A percentile compares a stretch with the other conserved stretches of the same genome.
Evolutionary conservation across 2,888 invertebrate species (phyloP).

Genomic region (Cataglyphis cursor): DNA sequence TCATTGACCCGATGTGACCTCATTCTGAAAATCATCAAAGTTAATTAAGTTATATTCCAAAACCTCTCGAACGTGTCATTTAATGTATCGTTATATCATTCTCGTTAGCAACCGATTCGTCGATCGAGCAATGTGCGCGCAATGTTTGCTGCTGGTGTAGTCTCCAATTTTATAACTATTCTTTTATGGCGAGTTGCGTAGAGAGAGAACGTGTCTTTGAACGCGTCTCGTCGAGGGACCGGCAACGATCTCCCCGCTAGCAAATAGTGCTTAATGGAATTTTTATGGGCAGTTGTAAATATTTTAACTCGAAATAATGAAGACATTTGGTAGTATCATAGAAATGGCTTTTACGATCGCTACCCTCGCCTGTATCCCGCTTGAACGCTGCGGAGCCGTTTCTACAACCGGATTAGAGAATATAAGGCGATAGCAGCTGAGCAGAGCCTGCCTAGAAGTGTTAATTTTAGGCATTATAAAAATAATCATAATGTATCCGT

Average conservation of each 20-base stretch:
- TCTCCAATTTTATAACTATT: conserved; percentile 47
- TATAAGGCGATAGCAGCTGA: conserved; percentile 28
- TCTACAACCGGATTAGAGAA: conserved; percentile 40
- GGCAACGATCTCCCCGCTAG: conserved; percentile 6
- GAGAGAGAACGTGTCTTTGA: neutral
- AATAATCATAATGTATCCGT: conserved; percentile 6
- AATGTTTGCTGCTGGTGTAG: conserved; percentile 20
- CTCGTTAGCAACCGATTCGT: conserved; percentile 17
- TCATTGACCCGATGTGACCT: conserved; percentile 4
- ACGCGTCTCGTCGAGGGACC: neutral
- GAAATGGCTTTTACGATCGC: conserved; percentile 65
- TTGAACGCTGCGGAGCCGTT: conserved; percentile 20
- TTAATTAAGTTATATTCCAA: conserved; percentile 15
- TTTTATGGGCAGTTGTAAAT: conserved; percentile 69
- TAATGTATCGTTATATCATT: conserved; percentile 6
- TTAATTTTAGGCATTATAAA: conserved; percentile 36
- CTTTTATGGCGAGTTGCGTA: conserved; percentile 34
- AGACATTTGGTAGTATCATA: conserved; percentile 68
- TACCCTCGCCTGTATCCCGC: conserved; percentile 28
- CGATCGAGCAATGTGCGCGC: conserved; percentile 4
- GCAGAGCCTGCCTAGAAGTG: conserved; percentile 3
- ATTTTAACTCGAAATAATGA: conserved; percentile 60
- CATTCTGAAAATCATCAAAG: conserved; percentile 17
- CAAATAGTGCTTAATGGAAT: conserved; percentile 68
- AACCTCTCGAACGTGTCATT: neutral